A percentile compares a stretch with the other conserved stretches of the same genome.
Conservation (phyloP, 2,888 invertebrate genomes). For the Conomelus anceps region DNA sequence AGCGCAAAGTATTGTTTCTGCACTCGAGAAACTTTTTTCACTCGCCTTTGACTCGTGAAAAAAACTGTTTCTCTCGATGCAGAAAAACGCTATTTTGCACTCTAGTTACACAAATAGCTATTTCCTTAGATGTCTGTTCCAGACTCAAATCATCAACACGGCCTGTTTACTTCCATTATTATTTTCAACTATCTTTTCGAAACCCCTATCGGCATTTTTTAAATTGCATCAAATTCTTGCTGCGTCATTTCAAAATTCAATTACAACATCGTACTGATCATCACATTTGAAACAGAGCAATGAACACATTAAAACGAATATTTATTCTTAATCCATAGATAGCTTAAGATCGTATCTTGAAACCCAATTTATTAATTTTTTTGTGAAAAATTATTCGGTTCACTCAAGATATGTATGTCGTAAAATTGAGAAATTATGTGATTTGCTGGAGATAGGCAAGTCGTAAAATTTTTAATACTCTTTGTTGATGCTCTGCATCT, state of each 20-base stretch:
- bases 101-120: too few relatives aligned
- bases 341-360: background rate
- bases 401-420: too few relatives aligned
- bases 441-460: background rate
- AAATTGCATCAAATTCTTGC: background rate
- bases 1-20: too few relatives aligned
- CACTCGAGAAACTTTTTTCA: too few relatives aligned
- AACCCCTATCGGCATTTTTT: background rate
- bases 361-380: background rate
- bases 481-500: background rate
- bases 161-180: too few relatives aligned
- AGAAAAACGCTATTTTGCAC: too few relatives aligned
- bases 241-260: background rate
- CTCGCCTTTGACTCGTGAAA: too few relatives aligned
- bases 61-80: too few relatives aligned
- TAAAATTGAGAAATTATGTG: too few relatives aligned
- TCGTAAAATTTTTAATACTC: background rate
- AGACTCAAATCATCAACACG: too few relatives aligned
- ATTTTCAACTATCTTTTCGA: too few relatives aligned
- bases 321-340: background rate
- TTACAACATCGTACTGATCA: background rate
- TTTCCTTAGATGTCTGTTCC: too few relatives aligned
- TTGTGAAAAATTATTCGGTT: background rate
- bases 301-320: background rate
- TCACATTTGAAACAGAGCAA: background rate